Conservation (phyloP, 1,140 invertebrate species). For the Nebria ingens region DNA sequence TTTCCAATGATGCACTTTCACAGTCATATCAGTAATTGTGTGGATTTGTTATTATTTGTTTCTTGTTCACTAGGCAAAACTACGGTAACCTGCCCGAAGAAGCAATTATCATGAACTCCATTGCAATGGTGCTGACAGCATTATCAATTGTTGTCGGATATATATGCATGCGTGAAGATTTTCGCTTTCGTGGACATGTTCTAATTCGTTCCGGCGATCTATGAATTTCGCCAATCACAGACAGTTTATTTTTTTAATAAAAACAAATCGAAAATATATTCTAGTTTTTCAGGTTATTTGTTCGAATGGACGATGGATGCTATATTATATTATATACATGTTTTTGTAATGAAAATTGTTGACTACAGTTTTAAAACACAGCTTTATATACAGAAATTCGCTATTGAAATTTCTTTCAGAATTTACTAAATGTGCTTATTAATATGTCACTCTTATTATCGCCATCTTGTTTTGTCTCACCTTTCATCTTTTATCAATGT, state of each 20-base stretch:
- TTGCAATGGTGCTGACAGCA: constrained; percentile 60
- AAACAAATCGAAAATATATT: not conserved
- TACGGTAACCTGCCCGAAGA: constrained; percentile 52
- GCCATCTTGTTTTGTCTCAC: too few species aligned
- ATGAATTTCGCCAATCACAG: constrained; percentile 21
- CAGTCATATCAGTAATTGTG: too few species aligned
- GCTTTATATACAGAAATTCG: too few species aligned
- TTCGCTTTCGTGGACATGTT: constrained; percentile 36
- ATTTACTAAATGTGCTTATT: too few species aligned
- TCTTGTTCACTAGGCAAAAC: constrained; percentile 37
- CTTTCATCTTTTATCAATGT: too few species aligned
- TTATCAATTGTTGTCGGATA: constrained; percentile 55
- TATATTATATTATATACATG: not conserved
- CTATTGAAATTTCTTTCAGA: too few species aligned
- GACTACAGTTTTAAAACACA: not conserved
- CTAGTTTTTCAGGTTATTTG: not conserved
- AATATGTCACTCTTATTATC: too few species aligned
- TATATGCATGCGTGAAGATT: constrained; percentile 36
- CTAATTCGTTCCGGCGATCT: constrained; percentile 37
- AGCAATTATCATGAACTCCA: constrained; percentile 63
- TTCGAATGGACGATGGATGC: not conserved
- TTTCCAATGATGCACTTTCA: too few species aligned
- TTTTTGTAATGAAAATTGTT: not conserved
- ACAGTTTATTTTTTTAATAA: not conserved
- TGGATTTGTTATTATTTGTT: too few species aligned